Conservation (phyloP, 2,888 invertebrate genomes). For the Neoaliturus tenellus region DNA sequence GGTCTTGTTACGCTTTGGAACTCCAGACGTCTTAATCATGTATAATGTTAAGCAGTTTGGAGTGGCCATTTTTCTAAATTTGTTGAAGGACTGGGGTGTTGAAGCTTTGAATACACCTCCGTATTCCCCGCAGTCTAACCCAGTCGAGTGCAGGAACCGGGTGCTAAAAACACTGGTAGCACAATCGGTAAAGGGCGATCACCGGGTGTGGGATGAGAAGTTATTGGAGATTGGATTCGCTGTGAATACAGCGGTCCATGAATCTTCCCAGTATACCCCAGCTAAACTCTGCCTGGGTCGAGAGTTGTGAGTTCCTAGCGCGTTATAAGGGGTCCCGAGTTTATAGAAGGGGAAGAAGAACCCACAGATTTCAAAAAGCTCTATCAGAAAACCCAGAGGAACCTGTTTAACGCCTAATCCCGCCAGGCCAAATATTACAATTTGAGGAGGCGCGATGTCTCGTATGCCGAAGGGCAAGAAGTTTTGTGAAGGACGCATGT, state of each 20-base stretch:
- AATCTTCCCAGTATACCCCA: conserved; percentile 64
- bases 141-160: too few relatives aligned
- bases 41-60: too few relatives aligned
- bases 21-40: too few relatives aligned
- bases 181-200: too few relatives aligned
- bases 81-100: too few relatives aligned
- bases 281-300: conserved; percentile 60
- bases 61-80: too few relatives aligned
- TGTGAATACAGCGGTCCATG: conserved; percentile 62
- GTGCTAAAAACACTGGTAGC: too few relatives aligned
- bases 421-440: not conserved
- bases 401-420: not conserved
- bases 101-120: too few relatives aligned
- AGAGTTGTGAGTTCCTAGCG: not conserved
- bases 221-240: conserved; percentile 63
- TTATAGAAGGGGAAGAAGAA: not conserved
- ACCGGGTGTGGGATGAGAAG: too few relatives aligned
- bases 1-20: too few relatives aligned
- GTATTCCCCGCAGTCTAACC: too few relatives aligned
- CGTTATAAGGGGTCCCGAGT: not conserved
- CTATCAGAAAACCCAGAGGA: not conserved
- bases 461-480: not conserved
- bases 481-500: not conserved
- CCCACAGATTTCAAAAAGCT: not conserved
- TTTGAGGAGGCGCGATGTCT: conserved; percentile 1